Conservation (phyloP, 2,113 vertebrate genomes). For the Neodontobutis hainanensis region DNA sequence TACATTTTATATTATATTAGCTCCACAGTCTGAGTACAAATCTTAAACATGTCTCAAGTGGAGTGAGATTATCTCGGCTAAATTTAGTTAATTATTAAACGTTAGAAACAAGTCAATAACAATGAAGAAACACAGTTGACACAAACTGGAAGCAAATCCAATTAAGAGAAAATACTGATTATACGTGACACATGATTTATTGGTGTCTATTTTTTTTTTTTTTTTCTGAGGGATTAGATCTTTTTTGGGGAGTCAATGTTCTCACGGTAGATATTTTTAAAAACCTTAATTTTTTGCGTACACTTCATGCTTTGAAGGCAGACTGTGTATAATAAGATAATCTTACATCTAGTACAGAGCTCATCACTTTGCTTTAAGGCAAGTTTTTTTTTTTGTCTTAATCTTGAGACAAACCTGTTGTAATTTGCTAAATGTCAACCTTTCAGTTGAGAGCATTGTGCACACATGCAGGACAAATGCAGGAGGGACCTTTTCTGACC, state of each 20-base stretch:
- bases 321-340: conserved; percentile 24
- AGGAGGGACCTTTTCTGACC: too few species aligned
- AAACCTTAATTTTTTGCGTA: conserved; percentile 38
- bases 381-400: too few species aligned
- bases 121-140: neutral
- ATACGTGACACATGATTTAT: neutral
- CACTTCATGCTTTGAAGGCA: conserved; percentile 59
- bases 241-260: conserved; percentile 29
- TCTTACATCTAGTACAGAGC: too few species aligned
- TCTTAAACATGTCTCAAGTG: neutral
- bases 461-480: too few species aligned
- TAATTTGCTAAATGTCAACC: too few species aligned
- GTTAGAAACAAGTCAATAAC: conserved; percentile 10
- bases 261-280: conserved; percentile 16
- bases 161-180: too few species aligned
- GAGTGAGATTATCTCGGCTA: conserved; percentile 12
- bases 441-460: too few species aligned
- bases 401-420: too few species aligned
- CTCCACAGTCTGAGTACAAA: too few species aligned
- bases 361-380: too few species aligned
- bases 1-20: neutral
- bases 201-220: neutral
- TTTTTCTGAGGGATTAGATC: conserved; percentile 20
- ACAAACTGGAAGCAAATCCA: too few species aligned
- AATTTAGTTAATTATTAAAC: conserved; percentile 12